These are phyloP conservation scores for Gnathonemus echidnorhynchus DNA, from an alignment of 2,113 vertebrate genomes.

Conservation along the genomic window DNA sequence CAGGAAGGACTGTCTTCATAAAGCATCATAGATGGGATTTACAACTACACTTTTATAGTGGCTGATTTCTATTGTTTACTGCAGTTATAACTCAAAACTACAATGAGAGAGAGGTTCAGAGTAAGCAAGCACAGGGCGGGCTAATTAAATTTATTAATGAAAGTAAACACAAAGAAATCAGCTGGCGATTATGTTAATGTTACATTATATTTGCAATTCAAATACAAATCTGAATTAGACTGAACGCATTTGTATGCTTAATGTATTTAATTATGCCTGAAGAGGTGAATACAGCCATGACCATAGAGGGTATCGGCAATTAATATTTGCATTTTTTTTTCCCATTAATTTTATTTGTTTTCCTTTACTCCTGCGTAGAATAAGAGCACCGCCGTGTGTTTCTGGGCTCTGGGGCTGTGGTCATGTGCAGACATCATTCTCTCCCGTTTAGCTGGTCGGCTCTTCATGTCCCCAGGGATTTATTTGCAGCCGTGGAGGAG, in stretches of 20 bases:
- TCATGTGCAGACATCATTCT: neutral
- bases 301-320: neutral
- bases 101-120: conserved; percentile 25
- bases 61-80: conserved; percentile 33
- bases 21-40: conserved; percentile 41
- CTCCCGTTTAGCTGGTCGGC: neutral
- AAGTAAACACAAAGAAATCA: conserved; percentile 2
- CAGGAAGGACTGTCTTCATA: conserved; percentile 38
- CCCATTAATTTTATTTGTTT: neutral
- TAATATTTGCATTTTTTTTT: neutral
- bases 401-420: neutral
- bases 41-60: conserved; percentile 6
- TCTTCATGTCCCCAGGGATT: neutral
- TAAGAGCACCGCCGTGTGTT: neutral
- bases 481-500: neutral
- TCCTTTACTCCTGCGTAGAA: neutral
- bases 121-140: neutral
- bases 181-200: neutral
- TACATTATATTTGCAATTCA: neutral
- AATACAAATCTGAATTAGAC: neutral
- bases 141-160: neutral
- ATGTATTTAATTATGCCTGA: neutral
- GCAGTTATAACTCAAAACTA: conserved; percentile 20
- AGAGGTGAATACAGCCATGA: neutral
- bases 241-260: neutral